Conservation (phyloP, 1,140 invertebrate species). For the Aradophagus sp. region DNA sequence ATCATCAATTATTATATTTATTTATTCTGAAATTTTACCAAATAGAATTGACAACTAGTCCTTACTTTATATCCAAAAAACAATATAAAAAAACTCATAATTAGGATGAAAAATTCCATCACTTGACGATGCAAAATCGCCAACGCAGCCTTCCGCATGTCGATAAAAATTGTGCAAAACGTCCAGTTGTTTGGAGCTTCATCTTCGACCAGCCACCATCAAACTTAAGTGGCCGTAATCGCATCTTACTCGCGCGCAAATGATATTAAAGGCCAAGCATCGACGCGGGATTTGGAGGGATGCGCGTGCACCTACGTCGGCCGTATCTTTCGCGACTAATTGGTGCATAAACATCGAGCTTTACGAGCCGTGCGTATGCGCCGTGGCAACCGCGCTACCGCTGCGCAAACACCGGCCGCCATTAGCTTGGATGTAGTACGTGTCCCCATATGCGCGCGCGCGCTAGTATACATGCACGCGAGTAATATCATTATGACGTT, state of each 20-base stretch:
- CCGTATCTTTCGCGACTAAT: slow-evolving; percentile 67
- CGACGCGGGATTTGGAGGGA: slow-evolving; percentile 26
- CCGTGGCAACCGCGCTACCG: slow-evolving; percentile 55
- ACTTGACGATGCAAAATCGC: no score
- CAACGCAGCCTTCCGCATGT: no score
- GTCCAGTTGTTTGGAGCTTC: no score
- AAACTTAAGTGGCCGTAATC: no score
- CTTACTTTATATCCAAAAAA: no score
- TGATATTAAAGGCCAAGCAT: slow-evolving; percentile 31
- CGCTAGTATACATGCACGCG: slow-evolving; percentile 6
- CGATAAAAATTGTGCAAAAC: no score
- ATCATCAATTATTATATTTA: no score
- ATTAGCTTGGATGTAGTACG: slow-evolving; percentile 60
- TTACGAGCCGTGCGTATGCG: slow-evolving; percentile 63
- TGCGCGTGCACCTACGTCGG: slow-evolving; percentile 57
- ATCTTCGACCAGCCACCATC: no score
- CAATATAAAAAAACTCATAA: no score
- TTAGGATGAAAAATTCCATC: no score
- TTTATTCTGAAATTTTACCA: no score
- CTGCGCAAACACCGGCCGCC: slow-evolving; percentile 69
- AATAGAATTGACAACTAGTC: no score
- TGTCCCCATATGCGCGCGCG: background rate
- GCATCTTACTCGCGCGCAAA: background rate
- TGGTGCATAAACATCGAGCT: slow-evolving; percentile 72
- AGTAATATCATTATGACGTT: slow-evolving; percentile 44